Evolutionary conservation across 2,888 invertebrate genomes (phyloP), one percentile per base, ranked within the genome.

Genomic region (Pristionchus fissidentatus): DNA sequence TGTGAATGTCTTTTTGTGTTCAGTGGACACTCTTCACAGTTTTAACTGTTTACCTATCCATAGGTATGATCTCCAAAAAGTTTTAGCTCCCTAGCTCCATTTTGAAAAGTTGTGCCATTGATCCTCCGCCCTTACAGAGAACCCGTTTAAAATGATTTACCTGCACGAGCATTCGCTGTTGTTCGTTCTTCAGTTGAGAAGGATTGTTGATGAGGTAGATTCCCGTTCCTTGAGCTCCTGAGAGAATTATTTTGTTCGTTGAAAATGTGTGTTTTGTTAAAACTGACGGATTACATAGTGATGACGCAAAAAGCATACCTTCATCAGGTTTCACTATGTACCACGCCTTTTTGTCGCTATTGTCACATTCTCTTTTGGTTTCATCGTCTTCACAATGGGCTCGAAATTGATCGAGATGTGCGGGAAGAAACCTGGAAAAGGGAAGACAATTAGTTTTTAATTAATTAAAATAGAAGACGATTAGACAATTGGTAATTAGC

Each of bases 261-360:
- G n/a, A n/a, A n/a, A n/a, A n/a, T n/a, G n/a, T n/a, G n/a, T n/a
- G n/a, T n/a, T n/a, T n/a, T n/a, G n/a, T n/a, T n/a, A n/a, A n/a
- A n/a, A n/a, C n/a, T n/a, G n/a, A n/a, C n/a, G 4, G 26, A 57
- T 60, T 3, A 43, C 8, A 8, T 35, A 15, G 35, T 5, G 1
- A 0, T 35, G 26, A 60, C 41, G 80, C 46, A 32, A 0, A 32
- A 22, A 66, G 7, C 32, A 49, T 32, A 91, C 94, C 94, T 41
- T 93, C 93, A 86, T 93, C 93, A 0, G 94, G 94, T 87, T 94
- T 94, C 22, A 93, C 93, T 80, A 94, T 94, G 88, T 92, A 94
- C 86, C 93, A 93, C 46, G 85, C 85, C 62, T 87, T 86, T 4
- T 55, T 78, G 8, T 57, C 55, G 57, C 49, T 60, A 13, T 43